phyloP scores from a whole-genome alignment of 2,888 invertebrate species.

The Biston betularia region DNA sequence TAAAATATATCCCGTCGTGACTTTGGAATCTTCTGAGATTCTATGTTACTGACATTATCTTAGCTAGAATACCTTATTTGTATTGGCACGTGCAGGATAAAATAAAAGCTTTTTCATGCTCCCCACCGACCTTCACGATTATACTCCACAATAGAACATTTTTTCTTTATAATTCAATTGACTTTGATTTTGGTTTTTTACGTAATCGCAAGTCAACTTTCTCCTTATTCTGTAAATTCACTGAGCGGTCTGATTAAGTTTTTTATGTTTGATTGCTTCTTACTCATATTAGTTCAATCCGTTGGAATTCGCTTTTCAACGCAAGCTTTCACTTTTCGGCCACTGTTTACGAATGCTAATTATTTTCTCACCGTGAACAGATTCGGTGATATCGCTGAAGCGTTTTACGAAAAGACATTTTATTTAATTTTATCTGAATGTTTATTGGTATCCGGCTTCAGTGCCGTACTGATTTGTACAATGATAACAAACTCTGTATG shows the following conservation, averaged over 20 bases:
- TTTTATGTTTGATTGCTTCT: conserved; percentile 47
- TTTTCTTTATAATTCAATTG: conserved; percentile 50
- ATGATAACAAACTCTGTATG: conserved; percentile 62
- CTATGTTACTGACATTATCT: conserved; percentile 25
- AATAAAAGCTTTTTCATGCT: conserved; percentile 46
- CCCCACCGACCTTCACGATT: conserved; percentile 62
- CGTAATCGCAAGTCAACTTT: conserved; percentile 64
- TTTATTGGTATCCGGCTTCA: conserved; percentile 59
- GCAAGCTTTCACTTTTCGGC: conserved; percentile 57
- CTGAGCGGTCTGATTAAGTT: conserved; percentile 65
- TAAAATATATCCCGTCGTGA: conserved; percentile 23
- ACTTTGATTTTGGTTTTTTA: conserved; percentile 57
- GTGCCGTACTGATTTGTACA: conserved; percentile 66
- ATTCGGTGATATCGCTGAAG: conserved; percentile 9
- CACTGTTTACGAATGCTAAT: conserved; percentile 40
- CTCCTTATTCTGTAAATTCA: conserved; percentile 70
- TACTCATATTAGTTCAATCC: conserved; percentile 45
- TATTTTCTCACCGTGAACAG: conserved; percentile 30
- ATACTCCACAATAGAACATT: conserved; percentile 51
- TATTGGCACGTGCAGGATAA: conserved; percentile 38
- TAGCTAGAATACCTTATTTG: conserved; percentile 27
- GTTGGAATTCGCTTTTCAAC: conserved; percentile 53
- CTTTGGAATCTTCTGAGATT: conserved; percentile 10
- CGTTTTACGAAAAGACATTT: conserved; percentile 39
- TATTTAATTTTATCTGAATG: conserved; percentile 39